These are phyloP conservation scores for Todiramphus chloris DNA, from an alignment of 2,113 vertebrate species.

Conservation along the genomic window DNA sequence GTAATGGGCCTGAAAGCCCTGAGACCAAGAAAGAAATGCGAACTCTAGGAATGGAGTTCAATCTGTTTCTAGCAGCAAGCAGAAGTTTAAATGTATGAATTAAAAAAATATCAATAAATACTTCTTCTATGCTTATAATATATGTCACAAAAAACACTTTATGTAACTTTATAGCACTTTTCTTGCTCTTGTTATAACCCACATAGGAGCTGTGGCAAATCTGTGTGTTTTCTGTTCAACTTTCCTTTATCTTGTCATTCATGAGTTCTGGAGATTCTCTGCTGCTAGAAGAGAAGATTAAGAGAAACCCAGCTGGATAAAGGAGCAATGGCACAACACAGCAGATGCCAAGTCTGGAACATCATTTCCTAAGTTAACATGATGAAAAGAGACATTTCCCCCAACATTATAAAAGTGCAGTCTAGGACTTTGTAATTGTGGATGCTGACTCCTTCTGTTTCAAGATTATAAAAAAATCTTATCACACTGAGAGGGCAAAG, in stretches of 20 bases:
- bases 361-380: not conserved
- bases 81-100: not conserved
- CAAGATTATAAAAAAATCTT: not conserved
- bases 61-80: not conserved
- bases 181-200: not conserved
- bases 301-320: not conserved
- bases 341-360: not conserved
- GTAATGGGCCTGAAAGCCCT: not conserved
- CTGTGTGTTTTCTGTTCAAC: not conserved
- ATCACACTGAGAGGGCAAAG: not conserved
- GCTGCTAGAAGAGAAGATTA: not conserved
- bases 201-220: not conserved
- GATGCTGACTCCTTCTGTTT: not conserved
- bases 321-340: not conserved
- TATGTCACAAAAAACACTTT: not conserved
- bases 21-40: not conserved
- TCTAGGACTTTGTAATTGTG: not conserved
- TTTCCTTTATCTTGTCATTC: not conserved
- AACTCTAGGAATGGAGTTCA: not conserved
- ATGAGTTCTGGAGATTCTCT: not conserved
- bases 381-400: not conserved
- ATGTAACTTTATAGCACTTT: not conserved
- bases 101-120: not conserved
- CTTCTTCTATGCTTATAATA: not conserved
- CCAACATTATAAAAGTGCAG: not conserved